A percentile compares a stretch with the other conserved stretches of the same genome.
phyloP scores from a whole-genome alignment of 2,113 vertebrate genomes.

The Thomomys bottae region DNA sequence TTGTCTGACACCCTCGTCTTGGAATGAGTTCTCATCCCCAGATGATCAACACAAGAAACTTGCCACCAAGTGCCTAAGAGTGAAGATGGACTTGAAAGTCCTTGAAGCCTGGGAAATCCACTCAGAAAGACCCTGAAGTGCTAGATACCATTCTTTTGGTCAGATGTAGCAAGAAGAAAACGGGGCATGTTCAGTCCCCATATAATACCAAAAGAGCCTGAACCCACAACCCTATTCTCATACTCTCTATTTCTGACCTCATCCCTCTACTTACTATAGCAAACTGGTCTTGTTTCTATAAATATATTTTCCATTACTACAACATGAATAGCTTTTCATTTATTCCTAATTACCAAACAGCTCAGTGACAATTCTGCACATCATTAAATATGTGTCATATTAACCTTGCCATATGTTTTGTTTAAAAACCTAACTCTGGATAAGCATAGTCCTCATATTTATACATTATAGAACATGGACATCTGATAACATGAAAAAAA shows the following conservation, averaged over 20 bases:
- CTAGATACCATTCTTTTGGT: neutral
- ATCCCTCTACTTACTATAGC: neutral
- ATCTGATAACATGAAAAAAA: conserved; percentile 38
- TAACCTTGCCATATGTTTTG: conserved; percentile 56
- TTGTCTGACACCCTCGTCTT: neutral
- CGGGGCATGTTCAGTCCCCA: neutral
- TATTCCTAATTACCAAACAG: conserved; percentile 40
- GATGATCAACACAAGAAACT: neutral
- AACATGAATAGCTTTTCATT: conserved; percentile 22
- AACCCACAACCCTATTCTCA: neutral
- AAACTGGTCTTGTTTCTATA: neutral
- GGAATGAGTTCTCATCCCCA: neutral
- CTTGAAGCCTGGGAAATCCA: neutral
- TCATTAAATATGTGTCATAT: conserved; percentile 54
- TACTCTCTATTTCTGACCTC: neutral
- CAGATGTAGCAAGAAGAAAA: neutral
- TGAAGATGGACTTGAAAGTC: neutral
- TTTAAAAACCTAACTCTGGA: conserved; percentile 44
- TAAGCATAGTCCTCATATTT: conserved; percentile 34
- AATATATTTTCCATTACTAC: neutral
- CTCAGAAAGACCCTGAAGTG: neutral
- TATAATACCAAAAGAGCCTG: neutral
- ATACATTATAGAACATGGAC: neutral
- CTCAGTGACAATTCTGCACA: conserved; percentile 46
- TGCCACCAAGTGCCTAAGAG: neutral